Evolutionary conservation across 2,113 vertebrate species (phyloP), one percentile per base, ranked within the genome.

Genomic region (Psephotus haematonotus): DNA sequence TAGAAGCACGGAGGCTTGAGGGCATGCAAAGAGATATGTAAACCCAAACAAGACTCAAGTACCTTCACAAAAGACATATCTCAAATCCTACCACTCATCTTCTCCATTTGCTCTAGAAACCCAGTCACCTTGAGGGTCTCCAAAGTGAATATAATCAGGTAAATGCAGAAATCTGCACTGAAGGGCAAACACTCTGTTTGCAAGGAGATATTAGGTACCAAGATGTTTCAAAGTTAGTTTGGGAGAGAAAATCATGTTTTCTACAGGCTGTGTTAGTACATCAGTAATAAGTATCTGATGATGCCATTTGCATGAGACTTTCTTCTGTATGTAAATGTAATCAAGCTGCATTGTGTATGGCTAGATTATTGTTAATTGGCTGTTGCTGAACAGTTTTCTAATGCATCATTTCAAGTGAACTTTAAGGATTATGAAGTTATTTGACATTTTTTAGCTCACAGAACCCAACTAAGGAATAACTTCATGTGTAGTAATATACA

Each of bases 281-380:
- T 75, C 69, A 87, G 47, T 7, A 88, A 29, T 59, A 93, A 86
- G 10, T 87, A 91, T 85, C 52, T 85, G 74, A 84, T 84, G 23
- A 95, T 92, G 24, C 24, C 37, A 91, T 92, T 95, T 94, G 43
- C 87, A 93, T 90, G 82, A 88, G 39, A 76, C 28, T 83, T 83
- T 75, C 82, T 88, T 92, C 95, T 93, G 41, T 85, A 91, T 93
- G 86, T 91, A 87, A 95, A 95, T 95, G 91, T 52, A 96, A 97
- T 97, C 95, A 95, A 87, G 84, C 57, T 79, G 79, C 80, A 94
- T 95, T 96, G 95, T 93, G 95, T 92, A 97, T 37, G 16, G 47
- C 65, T 92, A 50, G 71, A 90, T 87, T 89, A 87, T 64, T 95
- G 50, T 88, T 96, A 96, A 97, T 95, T 91, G 94, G 20, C 13